Evolutionary conservation across 64 coral and sea anemone genomes (phyloP).

Genomic region (Stichodactyla helianthus): DNA sequence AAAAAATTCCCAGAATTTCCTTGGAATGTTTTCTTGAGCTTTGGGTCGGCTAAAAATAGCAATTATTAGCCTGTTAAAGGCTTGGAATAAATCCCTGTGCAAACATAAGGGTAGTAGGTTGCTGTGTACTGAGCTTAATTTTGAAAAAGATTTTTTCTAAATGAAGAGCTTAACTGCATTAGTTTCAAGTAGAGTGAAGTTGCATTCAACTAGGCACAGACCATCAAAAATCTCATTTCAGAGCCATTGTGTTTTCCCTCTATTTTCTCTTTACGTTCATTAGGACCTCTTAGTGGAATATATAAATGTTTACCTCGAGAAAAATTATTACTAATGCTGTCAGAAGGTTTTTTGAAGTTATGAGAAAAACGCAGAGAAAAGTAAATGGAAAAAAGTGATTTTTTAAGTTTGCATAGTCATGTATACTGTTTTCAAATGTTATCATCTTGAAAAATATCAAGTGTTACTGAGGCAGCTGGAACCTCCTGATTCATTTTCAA

Average conservation of each 20-base stretch:
- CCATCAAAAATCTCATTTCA: background rate
- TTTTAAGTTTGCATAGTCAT: too few species aligned
- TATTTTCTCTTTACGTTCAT: background rate
- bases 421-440: too few species aligned
- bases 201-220: background rate
- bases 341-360: too few species aligned
- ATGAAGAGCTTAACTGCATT: background rate
- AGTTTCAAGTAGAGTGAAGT: background rate
- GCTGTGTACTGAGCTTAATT: background rate
- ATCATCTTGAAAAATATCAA: too few species aligned
- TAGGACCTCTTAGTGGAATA: background rate
- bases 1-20: conserved; percentile 20
- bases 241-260: background rate
- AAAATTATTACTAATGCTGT: too few species aligned
- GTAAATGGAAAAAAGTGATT: too few species aligned
- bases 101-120: background rate
- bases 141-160: background rate
- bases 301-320: too few species aligned
- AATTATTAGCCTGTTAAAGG: background rate
- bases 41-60: background rate
- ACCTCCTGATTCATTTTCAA: too few species aligned
- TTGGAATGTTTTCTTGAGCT: background rate
- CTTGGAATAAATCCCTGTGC: background rate
- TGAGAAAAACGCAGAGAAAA: too few species aligned
- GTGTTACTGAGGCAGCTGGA: too few species aligned